Conservation (phyloP, 2,888 invertebrate genomes). For the Apamea sordens region DNA sequence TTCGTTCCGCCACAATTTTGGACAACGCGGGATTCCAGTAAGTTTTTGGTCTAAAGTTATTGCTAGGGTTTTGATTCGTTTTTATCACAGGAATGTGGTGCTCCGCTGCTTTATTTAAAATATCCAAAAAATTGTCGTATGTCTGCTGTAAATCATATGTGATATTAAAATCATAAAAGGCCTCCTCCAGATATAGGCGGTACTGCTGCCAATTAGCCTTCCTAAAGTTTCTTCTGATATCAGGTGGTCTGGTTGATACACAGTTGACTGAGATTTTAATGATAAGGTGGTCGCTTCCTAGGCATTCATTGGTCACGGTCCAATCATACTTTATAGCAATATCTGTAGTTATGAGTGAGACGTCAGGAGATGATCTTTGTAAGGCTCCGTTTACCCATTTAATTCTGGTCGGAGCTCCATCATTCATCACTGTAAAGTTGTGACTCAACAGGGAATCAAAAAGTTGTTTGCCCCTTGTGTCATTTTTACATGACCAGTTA, state of each 20-base stretch:
- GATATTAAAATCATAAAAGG: constrained; percentile 1
- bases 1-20: neutral
- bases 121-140: constrained; percentile 7
- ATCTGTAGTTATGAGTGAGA: constrained; percentile 6
- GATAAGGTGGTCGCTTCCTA: constrained; percentile 8
- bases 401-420: too few relatives aligned
- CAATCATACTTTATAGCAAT: constrained; percentile 7
- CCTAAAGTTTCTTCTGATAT: constrained; percentile 1
- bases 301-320: constrained; percentile 1
- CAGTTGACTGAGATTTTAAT: constrained; percentile 1
- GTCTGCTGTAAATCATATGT: neutral
- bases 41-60: neutral
- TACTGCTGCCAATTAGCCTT: constrained; percentile 7
- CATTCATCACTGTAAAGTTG: too few relatives aligned
- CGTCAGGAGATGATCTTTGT: constrained; percentile 9
- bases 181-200: neutral
- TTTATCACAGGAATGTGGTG: neutral
- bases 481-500: too few relatives aligned
- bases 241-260: neutral
- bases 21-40: neutral
- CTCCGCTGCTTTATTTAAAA: neutral
- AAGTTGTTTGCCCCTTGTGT: too few relatives aligned
- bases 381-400: neutral
- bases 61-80: neutral
- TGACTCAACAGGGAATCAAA: too few relatives aligned